Evolutionary conservation across 2,113 vertebrate genomes (phyloP).

Genomic region (Ammodytes dubius): DNA sequence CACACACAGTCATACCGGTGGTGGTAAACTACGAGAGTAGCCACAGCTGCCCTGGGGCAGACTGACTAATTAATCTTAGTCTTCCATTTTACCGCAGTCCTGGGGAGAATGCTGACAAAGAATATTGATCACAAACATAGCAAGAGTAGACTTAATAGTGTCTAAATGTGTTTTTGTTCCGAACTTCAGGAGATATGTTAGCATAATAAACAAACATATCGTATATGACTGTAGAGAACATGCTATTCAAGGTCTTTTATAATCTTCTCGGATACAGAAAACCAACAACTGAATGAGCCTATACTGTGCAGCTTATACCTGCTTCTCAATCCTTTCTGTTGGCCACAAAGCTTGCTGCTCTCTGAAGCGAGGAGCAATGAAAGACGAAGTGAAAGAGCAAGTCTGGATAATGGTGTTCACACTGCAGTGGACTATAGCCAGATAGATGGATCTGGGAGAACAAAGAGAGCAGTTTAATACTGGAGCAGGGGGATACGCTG

Average conservation of each 20-base stretch:
- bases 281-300: too few relatives aligned
- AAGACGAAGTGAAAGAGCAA: neutral
- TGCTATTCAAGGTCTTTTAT: neutral
- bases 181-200: neutral
- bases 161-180: neutral
- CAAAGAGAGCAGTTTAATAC: conserved; percentile 28
- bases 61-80: conserved; percentile 22
- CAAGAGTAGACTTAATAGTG: neutral
- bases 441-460: conserved; percentile 22
- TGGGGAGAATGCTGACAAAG: neutral
- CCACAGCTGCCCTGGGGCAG: too few relatives aligned
- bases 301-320: too few relatives aligned
- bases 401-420: neutral
- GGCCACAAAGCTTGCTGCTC: neutral
- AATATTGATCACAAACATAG: neutral
- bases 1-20: too few relatives aligned
- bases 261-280: neutral
- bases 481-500: neutral
- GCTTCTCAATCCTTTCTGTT: neutral
- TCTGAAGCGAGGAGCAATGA: neutral
- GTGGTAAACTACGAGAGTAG: too few relatives aligned
- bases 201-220: neutral
- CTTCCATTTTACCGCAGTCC: neutral
- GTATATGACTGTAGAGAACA: neutral
- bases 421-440: neutral